phyloP scores from a whole-genome alignment of 2,797 vertebrate species.

The Champsocephalus esox region DNA sequence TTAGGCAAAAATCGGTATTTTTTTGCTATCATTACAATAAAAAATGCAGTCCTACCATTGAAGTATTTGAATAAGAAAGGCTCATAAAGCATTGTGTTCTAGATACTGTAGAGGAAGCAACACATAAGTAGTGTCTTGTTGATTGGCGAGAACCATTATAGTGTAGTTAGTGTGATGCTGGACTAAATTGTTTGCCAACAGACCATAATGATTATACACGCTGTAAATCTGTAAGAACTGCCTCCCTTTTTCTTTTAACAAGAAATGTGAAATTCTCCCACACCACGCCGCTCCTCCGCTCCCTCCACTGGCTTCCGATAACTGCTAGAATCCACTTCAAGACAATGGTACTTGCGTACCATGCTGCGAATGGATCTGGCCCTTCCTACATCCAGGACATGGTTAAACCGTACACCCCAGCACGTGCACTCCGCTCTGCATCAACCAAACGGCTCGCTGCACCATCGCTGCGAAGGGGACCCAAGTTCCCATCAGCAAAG shows the following conservation, averaged over 20 bases:
- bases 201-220: constrained; percentile 74
- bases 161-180: constrained; percentile 60
- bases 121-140: constrained; percentile 79
- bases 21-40: constrained; percentile 21
- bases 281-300: too few relatives aligned
- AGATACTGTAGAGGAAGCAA: constrained; percentile 62
- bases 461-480: too few relatives aligned
- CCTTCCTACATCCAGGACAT: too few relatives aligned
- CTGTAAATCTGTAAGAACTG: constrained; percentile 67
- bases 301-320: too few relatives aligned
- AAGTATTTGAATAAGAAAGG: constrained; percentile 42
- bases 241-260: constrained; percentile 60
- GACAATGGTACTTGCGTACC: too few relatives aligned
- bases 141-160: constrained; percentile 73
- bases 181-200: constrained; percentile 73
- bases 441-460: too few relatives aligned
- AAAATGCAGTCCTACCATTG: constrained; percentile 11
- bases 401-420: too few relatives aligned
- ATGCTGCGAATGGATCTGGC: too few relatives aligned
- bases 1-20: constrained; percentile 4
- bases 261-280: constrained; percentile 55
- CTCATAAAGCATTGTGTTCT: constrained; percentile 43
- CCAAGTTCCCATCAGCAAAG: too few relatives aligned
- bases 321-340: too few relatives aligned
- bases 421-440: too few relatives aligned